Conservation (phyloP, 2,797 vertebrate genomes). For the Ptychadena robeensis region DNA sequence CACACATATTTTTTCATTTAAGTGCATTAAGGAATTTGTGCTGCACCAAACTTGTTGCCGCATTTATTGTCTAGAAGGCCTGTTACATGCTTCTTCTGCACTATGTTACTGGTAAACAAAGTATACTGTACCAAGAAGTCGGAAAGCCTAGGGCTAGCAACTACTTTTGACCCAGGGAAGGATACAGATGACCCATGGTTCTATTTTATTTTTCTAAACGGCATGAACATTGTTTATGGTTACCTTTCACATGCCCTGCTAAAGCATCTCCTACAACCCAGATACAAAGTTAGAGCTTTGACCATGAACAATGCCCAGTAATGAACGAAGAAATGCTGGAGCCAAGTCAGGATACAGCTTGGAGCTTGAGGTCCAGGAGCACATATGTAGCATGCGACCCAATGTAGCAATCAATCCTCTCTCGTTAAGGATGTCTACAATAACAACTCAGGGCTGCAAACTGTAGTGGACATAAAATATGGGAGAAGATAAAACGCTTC, state of each 20-base stretch:
- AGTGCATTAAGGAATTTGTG: slow-evolving; percentile 34
- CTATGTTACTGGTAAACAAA: neutral
- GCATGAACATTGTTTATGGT: neutral
- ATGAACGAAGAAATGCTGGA: neutral
- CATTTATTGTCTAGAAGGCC: slow-evolving; percentile 29
- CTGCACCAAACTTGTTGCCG: slow-evolving; percentile 1
- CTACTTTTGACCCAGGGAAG: neutral
- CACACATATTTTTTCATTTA: neutral
- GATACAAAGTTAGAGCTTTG: neutral
- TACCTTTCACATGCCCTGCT: neutral
- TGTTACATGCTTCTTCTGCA: slow-evolving; percentile 17
- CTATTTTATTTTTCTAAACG: slow-evolving; percentile 1
- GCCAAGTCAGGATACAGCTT: neutral
- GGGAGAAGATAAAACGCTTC: neutral
- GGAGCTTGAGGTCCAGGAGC: slow-evolving; percentile 25
- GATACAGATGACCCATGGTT: neutral
- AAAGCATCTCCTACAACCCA: neutral
- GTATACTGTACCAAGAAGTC: neutral
- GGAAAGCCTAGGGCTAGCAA: neutral
- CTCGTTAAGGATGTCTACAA: slow-evolving; percentile 71
- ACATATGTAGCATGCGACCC: slow-evolving; percentile 53
- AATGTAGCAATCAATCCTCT: slow-evolving; percentile 59
- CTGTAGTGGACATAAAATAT: slow-evolving; percentile 54
- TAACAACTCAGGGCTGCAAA: slow-evolving; percentile 75
- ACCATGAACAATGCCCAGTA: neutral